Evolutionary conservation across 2,797 vertebrate species (phyloP).

Genomic region (Eospalax fontanierii): DNA sequence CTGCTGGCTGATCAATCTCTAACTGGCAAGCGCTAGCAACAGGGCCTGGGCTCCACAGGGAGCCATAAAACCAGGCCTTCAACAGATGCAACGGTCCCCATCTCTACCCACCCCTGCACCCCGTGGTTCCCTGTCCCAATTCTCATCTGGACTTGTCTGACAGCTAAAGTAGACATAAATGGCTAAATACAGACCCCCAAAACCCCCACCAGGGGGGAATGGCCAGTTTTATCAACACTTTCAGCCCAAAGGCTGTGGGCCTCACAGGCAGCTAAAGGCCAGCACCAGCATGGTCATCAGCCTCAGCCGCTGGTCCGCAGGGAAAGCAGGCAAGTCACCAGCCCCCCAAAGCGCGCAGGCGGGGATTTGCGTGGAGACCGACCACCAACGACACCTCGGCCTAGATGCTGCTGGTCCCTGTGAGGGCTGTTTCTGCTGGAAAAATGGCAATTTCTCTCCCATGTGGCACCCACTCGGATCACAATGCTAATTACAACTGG

Average conservation of each 20-base stretch:
- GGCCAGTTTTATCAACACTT: neutral
- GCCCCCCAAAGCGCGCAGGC: neutral
- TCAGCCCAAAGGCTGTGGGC: slow-evolving; percentile 55
- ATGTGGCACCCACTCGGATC: slow-evolving; percentile 48
- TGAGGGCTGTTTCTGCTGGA: neutral
- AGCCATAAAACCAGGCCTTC: neutral
- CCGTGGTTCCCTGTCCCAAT: slow-evolving; percentile 45
- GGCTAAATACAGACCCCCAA: slow-evolving; percentile 63
- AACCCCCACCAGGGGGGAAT: slow-evolving; percentile 57
- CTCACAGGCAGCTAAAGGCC: slow-evolving; percentile 28
- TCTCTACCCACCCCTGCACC: neutral
- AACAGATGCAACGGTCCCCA: neutral
- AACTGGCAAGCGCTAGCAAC: neutral
- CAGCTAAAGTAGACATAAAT: slow-evolving; percentile 66
- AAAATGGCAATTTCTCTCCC: neutral
- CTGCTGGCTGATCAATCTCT: slow-evolving; percentile 46
- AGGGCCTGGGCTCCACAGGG: neutral
- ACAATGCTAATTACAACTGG: slow-evolving; percentile 22
- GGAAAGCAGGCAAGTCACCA: neutral
- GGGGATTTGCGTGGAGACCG: neutral
- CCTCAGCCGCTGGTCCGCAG: no score
- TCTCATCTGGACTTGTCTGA: slow-evolving; percentile 64
- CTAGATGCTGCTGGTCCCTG: neutral
- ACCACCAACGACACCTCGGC: neutral
- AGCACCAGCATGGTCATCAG: neutral